A percentile compares a stretch with the other conserved stretches of the same genome.
phyloP scores from a whole-genome alignment of 2,797 vertebrate genomes.

The Mus spretus region DNA sequence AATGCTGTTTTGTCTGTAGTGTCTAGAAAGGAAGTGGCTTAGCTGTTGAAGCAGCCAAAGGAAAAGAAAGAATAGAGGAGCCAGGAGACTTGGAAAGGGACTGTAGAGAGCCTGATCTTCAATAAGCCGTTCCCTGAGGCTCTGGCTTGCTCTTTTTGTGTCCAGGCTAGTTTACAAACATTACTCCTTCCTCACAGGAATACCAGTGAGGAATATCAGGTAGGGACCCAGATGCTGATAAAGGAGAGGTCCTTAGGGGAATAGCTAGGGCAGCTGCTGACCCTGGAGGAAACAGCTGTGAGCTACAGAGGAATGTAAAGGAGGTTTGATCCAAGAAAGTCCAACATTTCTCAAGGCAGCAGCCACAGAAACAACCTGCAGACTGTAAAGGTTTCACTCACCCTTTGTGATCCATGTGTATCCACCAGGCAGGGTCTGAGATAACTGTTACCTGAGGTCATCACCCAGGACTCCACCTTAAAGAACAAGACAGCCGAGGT shows the following conservation, averaged over 20 bases:
- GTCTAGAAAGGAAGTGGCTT: neutral
- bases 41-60: accelerated
- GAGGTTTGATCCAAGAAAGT: neutral
- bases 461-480: neutral
- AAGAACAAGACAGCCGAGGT: neutral
- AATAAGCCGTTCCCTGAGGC: neutral
- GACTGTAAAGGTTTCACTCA: neutral
- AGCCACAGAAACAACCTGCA: no score
- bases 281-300: neutral
- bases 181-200: neutral
- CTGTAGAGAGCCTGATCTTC: neutral
- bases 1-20: neutral
- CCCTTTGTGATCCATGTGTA: accelerated
- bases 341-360: neutral
- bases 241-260: neutral
- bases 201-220: neutral
- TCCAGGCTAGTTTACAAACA: slow-evolving; percentile 22
- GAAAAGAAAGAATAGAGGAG: neutral
- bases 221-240: neutral
- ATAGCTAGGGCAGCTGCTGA: neutral
- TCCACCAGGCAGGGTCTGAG: neutral
- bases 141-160: neutral
- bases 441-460: neutral
- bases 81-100: neutral
- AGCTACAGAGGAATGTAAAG: neutral